Evolutionary conservation across 2,113 vertebrate genomes (phyloP), one percentile per base, ranked within the genome.

Genomic region (Struthidea cinerea): DNA sequence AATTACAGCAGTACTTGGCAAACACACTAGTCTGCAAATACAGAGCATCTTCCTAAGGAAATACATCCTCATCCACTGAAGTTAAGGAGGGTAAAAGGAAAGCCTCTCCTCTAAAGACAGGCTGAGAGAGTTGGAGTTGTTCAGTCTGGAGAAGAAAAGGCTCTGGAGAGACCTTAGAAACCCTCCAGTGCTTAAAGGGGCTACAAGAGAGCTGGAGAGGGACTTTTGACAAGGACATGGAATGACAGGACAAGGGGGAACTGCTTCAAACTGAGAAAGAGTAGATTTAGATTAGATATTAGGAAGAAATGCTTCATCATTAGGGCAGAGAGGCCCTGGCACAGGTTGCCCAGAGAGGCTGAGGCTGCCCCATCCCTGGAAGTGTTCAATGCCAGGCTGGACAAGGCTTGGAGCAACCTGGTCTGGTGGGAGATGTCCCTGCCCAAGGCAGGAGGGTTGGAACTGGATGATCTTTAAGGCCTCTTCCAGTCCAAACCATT

Each of bases 11-110:
- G 73, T 76, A 42, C 53, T 90, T 92, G 69, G 91, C 85, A 94
- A 86, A 73, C 14, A 9, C 0, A 0, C 32, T 33, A 27, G 15
- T 76, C 71, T 80, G 77, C 86, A 94, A 90, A 84, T 44, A 76
- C 23, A 74, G 56, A 89, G 47, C 39, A 86, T 83, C 84, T 90
- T 96, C 87, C 85, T 93, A 60, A 93, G 53, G 65, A 95, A 95
- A 93, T 50, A 68, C n/a, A 59, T 55, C 79, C 9, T 85, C 53
- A 77, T 33, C 65, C 46, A 78, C 74, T 21, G 30, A 59, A 73
- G 16, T 33, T 56, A 88, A 94, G 14, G 18, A 87, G 30, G 14
- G 33, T 30, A 82, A 82, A 56, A 75, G 35, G 84, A 93, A 93
- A 92, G 22, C 2, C 41, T 37, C 46, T 85, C 32, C 35, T 63